Percentiles rank a stretch among this genome's conserved stretches.
Evolutionary conservation across 2,888 invertebrate species (phyloP).

Genomic region (Tuberolachnus salignus): DNA sequence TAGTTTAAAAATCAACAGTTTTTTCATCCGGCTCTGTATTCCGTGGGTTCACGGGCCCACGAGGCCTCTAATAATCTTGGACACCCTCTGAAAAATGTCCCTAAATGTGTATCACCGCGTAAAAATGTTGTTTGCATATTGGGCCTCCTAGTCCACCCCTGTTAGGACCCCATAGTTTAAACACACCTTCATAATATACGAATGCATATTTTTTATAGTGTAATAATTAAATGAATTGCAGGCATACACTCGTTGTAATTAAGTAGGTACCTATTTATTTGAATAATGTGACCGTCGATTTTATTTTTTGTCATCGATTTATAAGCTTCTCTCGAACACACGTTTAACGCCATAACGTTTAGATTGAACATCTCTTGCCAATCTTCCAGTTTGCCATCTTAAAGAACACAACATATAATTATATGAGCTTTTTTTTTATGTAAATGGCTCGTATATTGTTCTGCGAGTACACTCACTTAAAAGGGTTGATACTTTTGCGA

Average conservation of each 20-base stretch:
- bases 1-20: no score
- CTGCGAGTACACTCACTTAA: conserved; percentile 25
- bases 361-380: conserved; percentile 44
- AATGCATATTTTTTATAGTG: neutral
- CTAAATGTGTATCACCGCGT: no score
- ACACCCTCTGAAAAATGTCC: no score
- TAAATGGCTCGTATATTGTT: neutral
- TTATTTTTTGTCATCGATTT: conserved; percentile 49
- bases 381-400: conserved; percentile 34
- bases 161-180: no score
- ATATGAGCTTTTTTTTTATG: no score
- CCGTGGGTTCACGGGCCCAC: no score
- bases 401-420: neutral
- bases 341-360: conserved; percentile 42
- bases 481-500: conserved; percentile 1
- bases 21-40: no score
- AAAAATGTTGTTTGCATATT: no score
- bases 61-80: no score
- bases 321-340: conserved; percentile 50
- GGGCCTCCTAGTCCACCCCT: no score
- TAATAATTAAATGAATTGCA: neutral
- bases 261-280: conserved; percentile 48
- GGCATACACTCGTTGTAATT: neutral
- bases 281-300: conserved; percentile 43
- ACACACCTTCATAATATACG: no score